These are phyloP conservation scores for Trochalopteron elliotii DNA, from an alignment of 2,113 vertebrate genomes.

Conservation along the genomic window DNA sequence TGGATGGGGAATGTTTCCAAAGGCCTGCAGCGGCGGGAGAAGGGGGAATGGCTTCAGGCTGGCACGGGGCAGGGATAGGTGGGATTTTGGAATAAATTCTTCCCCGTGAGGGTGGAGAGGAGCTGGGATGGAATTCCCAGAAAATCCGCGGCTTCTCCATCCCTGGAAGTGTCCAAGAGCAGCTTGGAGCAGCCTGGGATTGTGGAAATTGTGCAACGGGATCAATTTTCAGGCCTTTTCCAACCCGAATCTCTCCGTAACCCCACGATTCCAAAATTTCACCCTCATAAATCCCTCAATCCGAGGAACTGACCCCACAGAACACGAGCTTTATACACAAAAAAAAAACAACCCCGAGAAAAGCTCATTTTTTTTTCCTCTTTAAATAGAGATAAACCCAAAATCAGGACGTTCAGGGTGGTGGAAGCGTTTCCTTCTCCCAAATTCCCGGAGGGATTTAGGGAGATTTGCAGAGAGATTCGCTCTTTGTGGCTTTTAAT, in stretches of 20 bases:
- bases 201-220: not conserved
- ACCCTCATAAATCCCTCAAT: accelerated
- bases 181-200: accelerated
- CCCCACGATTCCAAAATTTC: not conserved
- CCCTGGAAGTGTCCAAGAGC: not conserved
- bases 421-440: not conserved
- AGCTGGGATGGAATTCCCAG: not conserved
- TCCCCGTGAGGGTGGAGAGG: accelerated
- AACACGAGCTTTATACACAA: accelerated
- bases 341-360: not conserved
- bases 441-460: not conserved
- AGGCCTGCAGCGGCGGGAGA: not conserved
- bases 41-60: not conserved
- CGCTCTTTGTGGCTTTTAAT: not conserved
- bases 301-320: accelerated
- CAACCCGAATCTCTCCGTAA: accelerated
- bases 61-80: accelerated
- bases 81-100: not conserved
- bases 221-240: not conserved
- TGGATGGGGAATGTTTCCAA: accelerated
- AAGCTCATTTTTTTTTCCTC: accelerated
- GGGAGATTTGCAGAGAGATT: not conserved
- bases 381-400: not conserved
- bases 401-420: accelerated
- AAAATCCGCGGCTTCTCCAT: not conserved